Percentiles rank a stretch among this genome's conserved stretches.
Evolutionary conservation across 2,797 vertebrate species (phyloP).

Genomic region (Mormyrops boulengeri): DNA sequence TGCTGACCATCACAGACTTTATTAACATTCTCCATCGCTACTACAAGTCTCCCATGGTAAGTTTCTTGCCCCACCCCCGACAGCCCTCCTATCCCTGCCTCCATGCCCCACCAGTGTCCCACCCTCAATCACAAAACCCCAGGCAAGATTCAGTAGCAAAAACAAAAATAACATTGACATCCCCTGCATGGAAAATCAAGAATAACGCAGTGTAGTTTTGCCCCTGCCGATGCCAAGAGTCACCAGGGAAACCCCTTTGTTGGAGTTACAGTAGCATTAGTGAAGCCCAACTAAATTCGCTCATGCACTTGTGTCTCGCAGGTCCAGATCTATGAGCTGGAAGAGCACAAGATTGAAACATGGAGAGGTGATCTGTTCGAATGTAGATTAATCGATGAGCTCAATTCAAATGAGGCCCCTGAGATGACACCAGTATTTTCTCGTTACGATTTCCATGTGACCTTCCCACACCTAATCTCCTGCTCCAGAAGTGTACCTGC

Average conservation of each 20-base stretch:
- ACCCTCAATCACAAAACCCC: not conserved
- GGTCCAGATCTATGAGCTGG: slow-evolving; percentile 97
- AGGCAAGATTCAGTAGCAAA: not conserved
- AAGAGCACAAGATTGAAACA: slow-evolving; percentile 94
- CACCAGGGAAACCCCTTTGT: not conserved
- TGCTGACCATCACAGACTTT: slow-evolving; percentile 98
- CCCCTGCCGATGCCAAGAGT: not conserved
- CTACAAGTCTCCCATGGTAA: slow-evolving; percentile 90
- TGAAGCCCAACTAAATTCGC: not conserved
- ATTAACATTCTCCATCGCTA: slow-evolving; percentile 97
- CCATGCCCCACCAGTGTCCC: not conserved
- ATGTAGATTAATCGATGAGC: not conserved
- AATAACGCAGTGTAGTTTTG: not conserved
- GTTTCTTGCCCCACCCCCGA: slow-evolving; percentile 4
- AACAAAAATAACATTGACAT: not conserved
- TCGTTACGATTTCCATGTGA: not conserved
- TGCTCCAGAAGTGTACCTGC: slow-evolving; percentile 81
- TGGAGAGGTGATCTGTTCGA: slow-evolving; percentile 77
- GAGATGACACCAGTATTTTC: not conserved
- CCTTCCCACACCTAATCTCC: slow-evolving; percentile 41
- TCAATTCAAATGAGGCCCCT: not conserved
- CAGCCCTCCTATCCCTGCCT: not conserved
- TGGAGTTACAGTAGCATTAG: not conserved
- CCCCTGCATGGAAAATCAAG: not conserved
- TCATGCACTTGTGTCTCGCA: slow-evolving; percentile 44